Conservation (phyloP, 2,888 invertebrate species). For the Heliconius ismenius region DNA sequence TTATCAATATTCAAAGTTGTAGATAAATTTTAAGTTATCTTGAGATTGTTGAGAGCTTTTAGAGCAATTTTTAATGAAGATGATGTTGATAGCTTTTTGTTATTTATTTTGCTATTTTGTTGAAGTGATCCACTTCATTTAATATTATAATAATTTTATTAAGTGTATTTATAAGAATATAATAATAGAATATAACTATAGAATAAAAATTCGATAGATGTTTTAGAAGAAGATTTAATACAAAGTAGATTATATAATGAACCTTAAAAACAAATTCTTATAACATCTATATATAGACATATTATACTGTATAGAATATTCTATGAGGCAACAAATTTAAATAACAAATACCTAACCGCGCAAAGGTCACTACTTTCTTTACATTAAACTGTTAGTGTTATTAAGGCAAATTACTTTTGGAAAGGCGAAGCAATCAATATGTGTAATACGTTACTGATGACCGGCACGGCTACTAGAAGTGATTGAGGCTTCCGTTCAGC, state of each 20-base stretch:
- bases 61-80: slow-evolving; percentile 10
- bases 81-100: slow-evolving; percentile 10
- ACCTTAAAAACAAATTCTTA: no score
- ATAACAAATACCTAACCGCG: slow-evolving; percentile 19
- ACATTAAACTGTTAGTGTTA: slow-evolving; percentile 60
- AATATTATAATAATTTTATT: neutral
- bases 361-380: slow-evolving; percentile 39
- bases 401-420: slow-evolving; percentile 72
- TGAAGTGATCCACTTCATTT: neutral
- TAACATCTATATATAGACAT: neutral
- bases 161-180: neutral
- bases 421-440: slow-evolving; percentile 61
- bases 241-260: no score
- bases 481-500: slow-evolving; percentile 67
- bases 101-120: neutral
- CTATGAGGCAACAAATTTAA: slow-evolving; percentile 2
- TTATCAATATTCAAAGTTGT: slow-evolving; percentile 44
- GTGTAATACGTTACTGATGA: slow-evolving; percentile 66
- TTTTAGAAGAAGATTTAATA: no score
- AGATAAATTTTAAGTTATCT: slow-evolving; percentile 30
- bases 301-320: neutral
- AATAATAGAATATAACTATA: no score
- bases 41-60: slow-evolving; percentile 6
- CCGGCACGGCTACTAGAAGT: slow-evolving; percentile 57
- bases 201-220: no score